Percentiles rank a stretch among this genome's conserved stretches.
Evolutionary conservation across 1,140 invertebrate species (phyloP).

Genomic region (Lasioglossum albipes): DNA sequence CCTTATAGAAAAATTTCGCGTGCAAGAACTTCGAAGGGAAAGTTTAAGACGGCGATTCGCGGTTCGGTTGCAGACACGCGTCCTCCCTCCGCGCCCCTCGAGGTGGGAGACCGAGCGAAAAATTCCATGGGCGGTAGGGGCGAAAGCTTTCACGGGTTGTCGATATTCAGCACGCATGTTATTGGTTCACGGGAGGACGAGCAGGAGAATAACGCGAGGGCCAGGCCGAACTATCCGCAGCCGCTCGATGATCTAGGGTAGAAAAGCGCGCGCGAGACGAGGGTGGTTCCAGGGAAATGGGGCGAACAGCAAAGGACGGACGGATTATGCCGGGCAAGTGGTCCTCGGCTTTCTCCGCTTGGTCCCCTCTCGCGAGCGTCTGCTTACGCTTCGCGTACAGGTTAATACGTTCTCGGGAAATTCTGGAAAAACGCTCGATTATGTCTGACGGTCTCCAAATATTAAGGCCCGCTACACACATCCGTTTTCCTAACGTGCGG

Average conservation of each 20-base stretch:
- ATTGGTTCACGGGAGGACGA: constrained; percentile 24
- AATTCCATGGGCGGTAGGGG: constrained; percentile 20
- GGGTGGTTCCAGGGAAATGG: constrained; percentile 1
- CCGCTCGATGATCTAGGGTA: constrained; percentile 12
- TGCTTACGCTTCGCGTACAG: not conserved
- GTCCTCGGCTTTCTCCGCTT: constrained; percentile 14
- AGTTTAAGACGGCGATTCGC: too few species aligned
- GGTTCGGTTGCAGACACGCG: too few species aligned
- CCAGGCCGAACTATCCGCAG: not conserved
- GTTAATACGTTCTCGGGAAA: too few species aligned
- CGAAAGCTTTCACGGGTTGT: constrained; percentile 27
- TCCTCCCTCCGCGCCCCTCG: not conserved
- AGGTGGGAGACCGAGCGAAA: not conserved
- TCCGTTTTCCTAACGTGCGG: too few species aligned
- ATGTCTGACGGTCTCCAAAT: too few species aligned
- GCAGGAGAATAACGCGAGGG: not conserved
- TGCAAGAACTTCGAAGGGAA: too few species aligned
- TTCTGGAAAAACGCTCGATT: too few species aligned
- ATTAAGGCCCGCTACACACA: too few species aligned
- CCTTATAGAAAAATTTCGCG: too few species aligned
- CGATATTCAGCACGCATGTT: constrained; percentile 45
- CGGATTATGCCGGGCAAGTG: constrained; percentile 50
- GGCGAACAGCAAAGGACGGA: constrained; percentile 29
- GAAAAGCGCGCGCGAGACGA: constrained; percentile 12
- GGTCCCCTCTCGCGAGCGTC: not conserved